Percentiles rank a stretch among this genome's conserved stretches.
Conservation (phyloP, 2,888 invertebrate genomes). For the Dione vanillae region DNA sequence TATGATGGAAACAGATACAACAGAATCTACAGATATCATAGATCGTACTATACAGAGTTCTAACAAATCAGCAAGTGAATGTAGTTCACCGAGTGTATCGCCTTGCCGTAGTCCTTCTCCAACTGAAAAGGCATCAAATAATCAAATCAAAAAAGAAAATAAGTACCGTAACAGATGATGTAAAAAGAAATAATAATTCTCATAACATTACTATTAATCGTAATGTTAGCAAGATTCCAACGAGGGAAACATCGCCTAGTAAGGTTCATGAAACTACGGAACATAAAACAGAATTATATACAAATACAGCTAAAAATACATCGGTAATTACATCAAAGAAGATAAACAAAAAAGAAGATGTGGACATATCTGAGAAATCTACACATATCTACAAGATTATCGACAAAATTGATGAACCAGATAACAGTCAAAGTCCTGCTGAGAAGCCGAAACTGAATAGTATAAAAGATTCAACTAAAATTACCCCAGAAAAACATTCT, state of each 20-base stretch:
- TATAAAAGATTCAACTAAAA: background rate
- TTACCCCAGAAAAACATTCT: background rate
- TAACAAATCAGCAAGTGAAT: constrained; percentile 53
- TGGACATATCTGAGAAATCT: background rate
- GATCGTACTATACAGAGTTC: constrained; percentile 51
- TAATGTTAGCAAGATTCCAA: constrained; percentile 33
- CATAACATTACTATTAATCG: constrained; percentile 22
- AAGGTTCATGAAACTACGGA: constrained; percentile 38
- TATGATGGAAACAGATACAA: constrained; percentile 77
- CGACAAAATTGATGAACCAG: constrained; percentile 3
- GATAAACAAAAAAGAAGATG: background rate
- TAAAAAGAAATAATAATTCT: constrained; percentile 48
- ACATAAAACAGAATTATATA: constrained; percentile 2
- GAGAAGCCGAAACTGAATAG: background rate
- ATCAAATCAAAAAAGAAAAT: constrained; percentile 49
- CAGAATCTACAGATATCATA: constrained; percentile 52
- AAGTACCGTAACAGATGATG: constrained; percentile 57
- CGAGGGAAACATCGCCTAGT: constrained; percentile 39
- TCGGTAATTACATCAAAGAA: constrained; percentile 51
- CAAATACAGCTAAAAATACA: constrained; percentile 41
- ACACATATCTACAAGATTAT: constrained; percentile 28
- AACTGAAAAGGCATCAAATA: constrained; percentile 54
- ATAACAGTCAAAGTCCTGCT: background rate
- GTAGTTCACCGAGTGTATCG: constrained; percentile 63
- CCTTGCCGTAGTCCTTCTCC: constrained; percentile 64